Base-by-base conservation (phyloP, 2,797 vertebrate genomes). In the Hemitrygon akajei region DNA sequence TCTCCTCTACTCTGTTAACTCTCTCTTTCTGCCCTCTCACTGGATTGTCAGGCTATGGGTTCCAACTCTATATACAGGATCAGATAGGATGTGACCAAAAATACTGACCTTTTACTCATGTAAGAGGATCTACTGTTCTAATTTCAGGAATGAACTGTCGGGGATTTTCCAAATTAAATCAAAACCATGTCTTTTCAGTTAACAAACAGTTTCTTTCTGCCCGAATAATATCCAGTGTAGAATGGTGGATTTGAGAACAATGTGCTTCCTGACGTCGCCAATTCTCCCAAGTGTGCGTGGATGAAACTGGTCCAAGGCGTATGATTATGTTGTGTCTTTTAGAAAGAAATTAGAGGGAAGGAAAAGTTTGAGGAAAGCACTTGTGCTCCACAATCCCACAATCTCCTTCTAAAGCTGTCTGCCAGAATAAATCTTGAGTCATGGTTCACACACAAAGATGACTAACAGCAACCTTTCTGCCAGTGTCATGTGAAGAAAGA, bases 111-210 rank as follows among this genome's bases (percentile, higher is more conserved):
- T 16, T 34, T 66, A 20, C 34, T 7, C n/a, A 34, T 34, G 20
- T 66, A n/a, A 34, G 16, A 34, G 14, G 37, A 89, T n/a, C 86
- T 66, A 6, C 58, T 10, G 16, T 66, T 89, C 58, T 89, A 34
- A 66, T 22, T 66, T 66, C 18, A 89, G 69, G n/a, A 89, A 89
- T 37, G 86, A 89, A 87, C 84, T 20, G 84, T 87, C 84, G n/a
- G 1, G 66, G n/a, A 69, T 34, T 69, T 89, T 89, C 6, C 7
- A 3, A 37, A 69, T 37, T 89, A 89, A 89, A 69, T 89, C 63
- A 25, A 89, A 69, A 89, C 16, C 86, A 69, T 14, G 37, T 66
- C 37, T 66, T 89, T 0, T 7, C 37, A 30, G 60, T 69, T 37
- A 69, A 69, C n/a, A n/a, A 12, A 47, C 14, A 9, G 20, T 11